Percentiles rank a stretch among this genome's conserved stretches.
Evolutionary conservation across 2,113 vertebrate genomes (phyloP).

Genomic region (Podilymbus podiceps): DNA sequence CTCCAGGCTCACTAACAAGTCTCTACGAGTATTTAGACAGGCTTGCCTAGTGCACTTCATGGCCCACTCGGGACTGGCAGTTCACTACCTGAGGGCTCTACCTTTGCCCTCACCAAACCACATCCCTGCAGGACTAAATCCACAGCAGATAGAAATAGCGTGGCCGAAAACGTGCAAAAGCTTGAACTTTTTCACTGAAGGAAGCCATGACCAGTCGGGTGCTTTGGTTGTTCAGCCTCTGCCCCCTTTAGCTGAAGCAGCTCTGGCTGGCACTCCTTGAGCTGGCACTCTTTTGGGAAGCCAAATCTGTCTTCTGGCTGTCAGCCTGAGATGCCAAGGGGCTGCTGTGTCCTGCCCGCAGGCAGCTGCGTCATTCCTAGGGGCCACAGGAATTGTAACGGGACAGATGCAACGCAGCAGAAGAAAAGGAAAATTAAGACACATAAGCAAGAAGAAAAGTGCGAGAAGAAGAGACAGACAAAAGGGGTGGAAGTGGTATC

Average conservation of each 20-base stretch:
- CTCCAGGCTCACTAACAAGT: neutral
- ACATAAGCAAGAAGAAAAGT: neutral
- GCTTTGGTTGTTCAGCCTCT: neutral
- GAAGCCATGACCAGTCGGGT: neutral
- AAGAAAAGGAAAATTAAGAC: neutral
- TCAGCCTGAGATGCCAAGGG: neutral
- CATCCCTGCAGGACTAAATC: neutral
- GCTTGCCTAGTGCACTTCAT: neutral
- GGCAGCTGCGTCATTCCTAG: neutral
- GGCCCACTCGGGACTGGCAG: fast-evolving
- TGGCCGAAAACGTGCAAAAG: neutral
- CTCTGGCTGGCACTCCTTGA: neutral
- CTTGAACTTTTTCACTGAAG: neutral
- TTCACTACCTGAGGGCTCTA: neutral
- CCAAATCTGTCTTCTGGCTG: neutral
- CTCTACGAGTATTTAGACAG: neutral
- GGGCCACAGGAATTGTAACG: neutral
- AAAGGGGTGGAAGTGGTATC: neutral
- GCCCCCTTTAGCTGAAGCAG: neutral
- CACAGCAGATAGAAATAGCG: neutral
- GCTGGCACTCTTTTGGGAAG: neutral
- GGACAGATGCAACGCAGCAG: neutral
- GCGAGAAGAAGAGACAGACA: neutral
- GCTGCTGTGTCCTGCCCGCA: neutral
- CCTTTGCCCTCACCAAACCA: neutral